phyloP scores from a whole-genome alignment of 2,113 vertebrate species.

The Megaceryle maxima region DNA sequence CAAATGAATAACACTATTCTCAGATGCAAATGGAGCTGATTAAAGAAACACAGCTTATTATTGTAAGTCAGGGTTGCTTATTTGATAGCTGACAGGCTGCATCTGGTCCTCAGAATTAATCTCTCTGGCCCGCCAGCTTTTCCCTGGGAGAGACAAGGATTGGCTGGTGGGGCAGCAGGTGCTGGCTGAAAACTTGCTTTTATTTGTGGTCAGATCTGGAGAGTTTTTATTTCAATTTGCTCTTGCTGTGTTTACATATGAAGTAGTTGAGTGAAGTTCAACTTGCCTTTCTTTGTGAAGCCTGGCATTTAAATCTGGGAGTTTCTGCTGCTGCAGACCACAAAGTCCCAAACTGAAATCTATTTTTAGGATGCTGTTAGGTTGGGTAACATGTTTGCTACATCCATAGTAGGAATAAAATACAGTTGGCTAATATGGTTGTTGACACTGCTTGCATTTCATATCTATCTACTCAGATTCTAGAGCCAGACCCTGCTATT shows the following conservation, averaged over 20 bases:
- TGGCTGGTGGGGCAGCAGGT: constrained; percentile 37
- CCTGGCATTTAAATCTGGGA: not conserved
- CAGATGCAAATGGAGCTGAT: constrained; percentile 9
- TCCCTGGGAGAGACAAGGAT: not conserved
- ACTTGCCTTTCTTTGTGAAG: not conserved
- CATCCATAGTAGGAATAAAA: not conserved
- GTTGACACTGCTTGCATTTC: not conserved
- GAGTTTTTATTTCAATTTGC: not conserved
- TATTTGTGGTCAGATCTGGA: not conserved
- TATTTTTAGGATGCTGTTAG: not conserved
- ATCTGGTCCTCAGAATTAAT: constrained; percentile 47
- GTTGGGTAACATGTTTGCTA: not conserved
- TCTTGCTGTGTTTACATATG: not conserved
- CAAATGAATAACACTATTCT: not conserved
- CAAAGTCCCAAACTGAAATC: not conserved
- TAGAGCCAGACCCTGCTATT: not conserved
- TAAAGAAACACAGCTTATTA: constrained; percentile 25
- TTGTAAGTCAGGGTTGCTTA: constrained; percentile 2
- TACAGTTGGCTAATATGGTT: not conserved
- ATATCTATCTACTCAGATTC: not conserved
- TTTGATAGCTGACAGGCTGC: constrained; percentile 22
- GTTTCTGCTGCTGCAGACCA: not conserved
- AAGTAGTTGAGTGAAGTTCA: not conserved
- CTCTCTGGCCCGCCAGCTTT: constrained; percentile 6
- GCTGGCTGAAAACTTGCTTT: constrained; percentile 5